Base-by-base conservation (phyloP, 2,113 vertebrate genomes). In the Osmerus eperlanus region DNA sequence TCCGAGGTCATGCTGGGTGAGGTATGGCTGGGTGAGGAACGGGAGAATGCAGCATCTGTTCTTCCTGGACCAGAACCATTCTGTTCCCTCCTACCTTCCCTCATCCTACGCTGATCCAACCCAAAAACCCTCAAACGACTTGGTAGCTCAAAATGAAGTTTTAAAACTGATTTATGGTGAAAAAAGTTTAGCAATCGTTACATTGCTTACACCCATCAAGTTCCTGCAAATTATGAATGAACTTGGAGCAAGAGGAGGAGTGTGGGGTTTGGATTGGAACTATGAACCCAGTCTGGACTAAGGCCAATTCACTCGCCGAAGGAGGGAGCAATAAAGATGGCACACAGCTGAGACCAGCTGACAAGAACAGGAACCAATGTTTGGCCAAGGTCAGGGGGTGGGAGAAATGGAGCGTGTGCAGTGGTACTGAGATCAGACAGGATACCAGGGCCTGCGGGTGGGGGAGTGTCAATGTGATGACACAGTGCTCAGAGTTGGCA, bases 311-410 rank as follows among this genome's bases (percentile, higher is more conserved):
- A 80, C 76, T 78, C 72, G 1, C 19, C 1, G 2, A 71, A 41
- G 21, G 77, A 55, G 78, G 74, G 72, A 77, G 80, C 80, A 76
- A 83, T 86, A 82, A 86, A 84, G 78, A 77, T 78, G 82, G 82
- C 60, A 47, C 14, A 64, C 76, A 81, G 75, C 87, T 75, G 86
- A 83, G 78, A 81, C 79, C 83, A 88, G 80, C 84, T 85, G 87
- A 87, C 83, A 83, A 81, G 84, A 80, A 88, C 75, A 81, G 81
- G 85, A 88, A 86, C 77, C 70, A 74, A 76, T 72, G 75, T 64
- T 81, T 78, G 73, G 74, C 82, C 86, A 89, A 89, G 86, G 83
- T 87, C 87, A 86, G 78, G 74, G 73, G 75, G 62, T n/a, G 59
- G 19, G 63, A 32, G 67, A 73, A 72, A 65, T 18, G 25, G 53